phyloP scores from a whole-genome alignment of 2,113 vertebrate species.

The Ivindomyrus marchei region DNA sequence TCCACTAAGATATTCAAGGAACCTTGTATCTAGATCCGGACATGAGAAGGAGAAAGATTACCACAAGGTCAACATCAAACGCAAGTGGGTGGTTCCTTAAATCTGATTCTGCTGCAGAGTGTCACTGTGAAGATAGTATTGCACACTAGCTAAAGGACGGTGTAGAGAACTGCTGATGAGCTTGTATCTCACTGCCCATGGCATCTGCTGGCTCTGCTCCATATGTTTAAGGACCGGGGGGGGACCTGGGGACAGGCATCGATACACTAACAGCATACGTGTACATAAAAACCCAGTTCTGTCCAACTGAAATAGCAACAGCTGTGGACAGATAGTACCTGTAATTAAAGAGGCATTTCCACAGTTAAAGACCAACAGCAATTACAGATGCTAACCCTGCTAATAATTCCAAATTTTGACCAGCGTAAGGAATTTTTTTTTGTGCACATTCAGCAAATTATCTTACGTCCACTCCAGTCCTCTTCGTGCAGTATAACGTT shows the following conservation, averaged over 20 bases:
- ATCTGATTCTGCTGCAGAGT: not conserved
- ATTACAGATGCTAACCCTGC: not conserved
- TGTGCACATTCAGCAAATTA: not conserved
- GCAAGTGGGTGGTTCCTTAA: not conserved
- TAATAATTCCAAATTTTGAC: not conserved
- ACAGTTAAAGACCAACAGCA: not conserved
- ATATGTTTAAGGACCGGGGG: not conserved
- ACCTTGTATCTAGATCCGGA: not conserved
- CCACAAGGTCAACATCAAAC: constrained; percentile 6
- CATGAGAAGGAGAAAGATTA: not conserved
- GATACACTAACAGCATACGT: not conserved
- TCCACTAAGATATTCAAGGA: not conserved
- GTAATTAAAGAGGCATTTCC: not conserved
- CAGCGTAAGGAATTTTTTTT: not conserved
- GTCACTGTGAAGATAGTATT: constrained; percentile 6
- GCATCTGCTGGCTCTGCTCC: constrained; percentile 8
- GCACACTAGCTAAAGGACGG: not conserved
- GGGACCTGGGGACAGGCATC: not conserved
- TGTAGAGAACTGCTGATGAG: not conserved
- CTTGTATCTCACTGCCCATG: not conserved
- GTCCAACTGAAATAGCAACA: not conserved
- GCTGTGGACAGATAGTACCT: not conserved
- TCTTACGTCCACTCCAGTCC: not conserved
- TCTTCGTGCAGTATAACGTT: not conserved
- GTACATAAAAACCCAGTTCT: not conserved